Base-by-base conservation (phyloP, 2,113 vertebrate species). In the Gobiocypris rarus region DNA sequence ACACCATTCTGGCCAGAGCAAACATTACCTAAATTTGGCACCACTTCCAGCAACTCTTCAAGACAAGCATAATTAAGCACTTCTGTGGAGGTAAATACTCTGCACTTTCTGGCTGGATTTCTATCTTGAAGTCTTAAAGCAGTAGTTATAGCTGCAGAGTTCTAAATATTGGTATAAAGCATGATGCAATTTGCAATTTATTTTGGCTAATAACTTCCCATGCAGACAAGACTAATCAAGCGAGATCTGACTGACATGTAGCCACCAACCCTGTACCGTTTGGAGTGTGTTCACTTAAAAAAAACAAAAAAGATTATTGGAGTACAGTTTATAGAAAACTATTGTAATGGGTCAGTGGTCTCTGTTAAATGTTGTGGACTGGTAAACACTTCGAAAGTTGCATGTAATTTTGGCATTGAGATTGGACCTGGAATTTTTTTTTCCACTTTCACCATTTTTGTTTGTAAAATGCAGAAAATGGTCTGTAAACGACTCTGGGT, bases 41-140 rank as follows among this genome's bases (percentile, higher is more conserved):
- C n/a, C 9, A 50, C 59, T 83, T 87, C 77, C 82, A 82, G 84
- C 76, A 82, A 63, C 75, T 50, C 28, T 76, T 54, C 50, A 28
- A 86, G 83, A 84, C 58, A 28, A 61, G 81, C 58, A 19, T 78
- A 86, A 85, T 84, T 77, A 89, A 82, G 74, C 63, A 81, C 69
- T 54, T 54, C 54, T 43, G 31, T 28, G 65, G 38, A 56, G 24
- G 34, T 86, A 73, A 28, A 26, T 56, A 63, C 50, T 59, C 10
- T 26, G n/a, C 13, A 58, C 81, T 56, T 52, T n/a, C 71, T 80
- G 82, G 26, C 31, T 61, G 61, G 52, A 34, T 81, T 65, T 79
- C 9, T 77, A 75, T 31, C 58, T n/a, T 61, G 73, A 79, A 43
- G 15, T 22, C 77, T 34, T 65, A 65, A 41, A 67, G 67, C 22